These are phyloP conservation scores for Halcyon smyrnensis DNA, from an alignment of 2,797 vertebrate species.

Conservation along the genomic window DNA sequence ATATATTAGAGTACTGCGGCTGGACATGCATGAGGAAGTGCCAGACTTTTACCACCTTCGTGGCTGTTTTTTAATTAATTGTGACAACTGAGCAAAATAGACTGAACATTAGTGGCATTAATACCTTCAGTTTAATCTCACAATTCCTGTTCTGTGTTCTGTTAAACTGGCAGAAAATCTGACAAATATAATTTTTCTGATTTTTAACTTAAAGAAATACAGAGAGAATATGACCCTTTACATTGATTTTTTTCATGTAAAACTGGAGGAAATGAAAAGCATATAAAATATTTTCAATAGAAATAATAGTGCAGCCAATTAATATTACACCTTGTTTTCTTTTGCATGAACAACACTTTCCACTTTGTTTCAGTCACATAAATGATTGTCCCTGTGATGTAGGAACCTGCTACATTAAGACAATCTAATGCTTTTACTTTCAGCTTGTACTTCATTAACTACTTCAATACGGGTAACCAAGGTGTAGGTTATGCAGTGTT, in stretches of 20 bases:
- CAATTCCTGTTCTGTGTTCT: background rate
- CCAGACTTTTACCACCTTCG: conserved; percentile 22
- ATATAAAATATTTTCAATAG: background rate
- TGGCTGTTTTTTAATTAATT: conserved; percentile 3
- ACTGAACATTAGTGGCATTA: background rate
- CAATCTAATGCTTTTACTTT: background rate
- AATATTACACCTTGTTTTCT: background rate
- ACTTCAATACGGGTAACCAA: background rate
- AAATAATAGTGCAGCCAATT: background rate
- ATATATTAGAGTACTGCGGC: conserved; percentile 13
- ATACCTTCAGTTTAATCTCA: background rate
- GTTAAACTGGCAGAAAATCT: background rate
- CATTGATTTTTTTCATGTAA: background rate
- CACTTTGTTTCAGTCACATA: background rate
- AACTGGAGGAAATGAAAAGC: background rate
- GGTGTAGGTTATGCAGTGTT: background rate
- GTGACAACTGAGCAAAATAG: background rate
- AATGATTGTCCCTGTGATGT: background rate
- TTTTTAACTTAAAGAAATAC: background rate
- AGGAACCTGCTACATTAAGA: background rate
- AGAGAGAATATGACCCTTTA: background rate
- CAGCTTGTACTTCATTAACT: background rate
- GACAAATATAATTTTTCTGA: background rate
- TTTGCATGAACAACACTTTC: background rate
- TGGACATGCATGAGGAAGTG: background rate